Evolutionary conservation across 2,113 vertebrate species (phyloP).

Genomic region (Protobothrops mucrosquamatus): DNA sequence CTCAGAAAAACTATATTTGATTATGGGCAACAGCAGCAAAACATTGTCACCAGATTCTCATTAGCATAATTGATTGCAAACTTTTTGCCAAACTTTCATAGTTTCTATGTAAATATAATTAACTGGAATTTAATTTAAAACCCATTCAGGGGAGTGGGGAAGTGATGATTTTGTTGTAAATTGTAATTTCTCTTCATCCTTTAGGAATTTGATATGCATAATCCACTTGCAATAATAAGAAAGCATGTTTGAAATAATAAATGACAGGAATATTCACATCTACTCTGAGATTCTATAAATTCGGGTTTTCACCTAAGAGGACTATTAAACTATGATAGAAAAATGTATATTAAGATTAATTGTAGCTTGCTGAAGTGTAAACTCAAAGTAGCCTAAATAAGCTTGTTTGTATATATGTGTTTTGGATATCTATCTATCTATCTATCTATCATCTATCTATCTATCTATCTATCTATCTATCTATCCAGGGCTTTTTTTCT

Average conservation of each 20-base stretch:
- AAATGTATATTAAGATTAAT: neutral
- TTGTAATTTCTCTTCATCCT: neutral
- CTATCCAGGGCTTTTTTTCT: too few species aligned
- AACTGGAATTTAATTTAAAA: constrained; percentile 17
- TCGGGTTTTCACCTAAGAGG: neutral
- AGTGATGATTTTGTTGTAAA: neutral
- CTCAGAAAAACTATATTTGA: constrained; percentile 19
- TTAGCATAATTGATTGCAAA: neutral
- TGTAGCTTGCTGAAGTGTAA: neutral
- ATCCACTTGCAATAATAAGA: neutral
- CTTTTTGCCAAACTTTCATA: neutral
- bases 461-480: too few species aligned
- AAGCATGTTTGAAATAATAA: neutral
- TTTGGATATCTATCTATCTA: too few species aligned
- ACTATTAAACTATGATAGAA: neutral
- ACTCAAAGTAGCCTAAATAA: neutral
- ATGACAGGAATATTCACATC: neutral
- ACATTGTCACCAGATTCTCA: constrained; percentile 14
- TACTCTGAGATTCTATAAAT: neutral
- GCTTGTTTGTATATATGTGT: neutral
- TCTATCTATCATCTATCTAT: too few species aligned
- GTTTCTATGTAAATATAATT: constrained; percentile 15
- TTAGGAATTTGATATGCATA: neutral
- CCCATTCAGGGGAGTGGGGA: neutral
- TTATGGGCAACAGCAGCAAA: neutral